phyloP scores from a whole-genome alignment of 2,113 vertebrate genomes.

The Protobothrops flavoviridis region DNA sequence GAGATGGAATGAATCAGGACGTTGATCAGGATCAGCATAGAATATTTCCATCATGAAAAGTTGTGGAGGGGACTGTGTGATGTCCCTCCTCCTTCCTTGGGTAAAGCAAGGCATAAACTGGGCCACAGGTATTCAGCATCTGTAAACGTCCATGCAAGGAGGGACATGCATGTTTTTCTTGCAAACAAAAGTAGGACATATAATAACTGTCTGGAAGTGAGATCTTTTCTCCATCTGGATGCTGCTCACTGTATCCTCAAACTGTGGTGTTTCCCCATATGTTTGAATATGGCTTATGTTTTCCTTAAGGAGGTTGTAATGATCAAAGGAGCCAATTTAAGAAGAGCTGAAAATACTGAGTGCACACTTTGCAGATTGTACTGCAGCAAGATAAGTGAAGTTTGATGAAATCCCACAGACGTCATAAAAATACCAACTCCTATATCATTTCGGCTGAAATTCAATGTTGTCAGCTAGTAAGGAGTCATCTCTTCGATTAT shows the following conservation, averaged over 20 bases:
- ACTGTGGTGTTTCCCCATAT: not conserved
- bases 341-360: not conserved
- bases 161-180: not conserved
- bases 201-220: not conserved
- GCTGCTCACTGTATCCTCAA: not conserved
- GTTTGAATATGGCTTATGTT: not conserved
- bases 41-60: not conserved
- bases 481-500: constrained; percentile 33
- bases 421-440: not conserved
- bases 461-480: constrained; percentile 12
- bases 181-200: not conserved
- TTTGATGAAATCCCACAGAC: constrained; percentile 16
- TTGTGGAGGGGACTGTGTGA: too few species aligned
- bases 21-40: not conserved
- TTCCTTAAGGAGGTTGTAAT: not conserved
- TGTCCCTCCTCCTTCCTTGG: not conserved
- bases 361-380: constrained; percentile 15
- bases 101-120: not conserved
- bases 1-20: not conserved
- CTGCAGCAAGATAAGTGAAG: constrained; percentile 11
- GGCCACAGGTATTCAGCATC: not conserved
- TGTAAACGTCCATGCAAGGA: not conserved
- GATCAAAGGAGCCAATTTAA: not conserved
- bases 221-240: not conserved
- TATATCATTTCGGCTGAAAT: not conserved